Evolutionary conservation across 2,797 vertebrate genomes (phyloP), one percentile per base, ranked within the genome.

Genomic region (Peromyscus attwateri): DNA sequence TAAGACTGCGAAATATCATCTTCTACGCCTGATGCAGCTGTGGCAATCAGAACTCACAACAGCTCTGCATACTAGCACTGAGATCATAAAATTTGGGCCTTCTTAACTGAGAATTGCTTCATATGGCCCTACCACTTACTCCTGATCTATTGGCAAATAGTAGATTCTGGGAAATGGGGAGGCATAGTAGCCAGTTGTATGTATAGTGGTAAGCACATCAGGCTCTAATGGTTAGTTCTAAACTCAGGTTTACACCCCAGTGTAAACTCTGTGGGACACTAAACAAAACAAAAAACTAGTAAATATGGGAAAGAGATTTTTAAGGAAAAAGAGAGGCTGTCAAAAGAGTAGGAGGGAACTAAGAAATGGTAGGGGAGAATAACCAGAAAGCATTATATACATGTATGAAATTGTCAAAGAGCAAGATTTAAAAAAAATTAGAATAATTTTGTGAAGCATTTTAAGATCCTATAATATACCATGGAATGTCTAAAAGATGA

Each of bases 371-470:
- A n/a, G 31, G 31, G 46, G 19, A 87, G 12, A 87, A 27, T 52
- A 52, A 49, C 29, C 21, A 27, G 31, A 43, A 68, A 49, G 2
- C 46, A 52, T 87, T 70, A n/a, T 5, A 27, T 71, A 55, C 34
- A 37, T 55, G 23, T 27, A 87, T 37, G 46, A 55, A 71, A 71
- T 55, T 87, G 13, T 55, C 46, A 87, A 52, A 27, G 4, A 55
- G 8, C 12, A 71, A 71, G 66, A 87, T 68, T 66, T 87, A 87
- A 37, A 87, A 34, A 40, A 64, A 43, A 82, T 96, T 55, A 40
- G 31, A 94, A 23, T 3, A 79, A n/a, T 88, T 95, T 81, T 94
- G 27, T 49, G 37, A 90, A 76, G 25, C 23, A n/a, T 60, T 71
- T 60, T 70, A 43, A 96, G 75, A 81, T 29, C 29, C 13, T 81